phyloP scores from a whole-genome alignment of 2,888 invertebrate genomes.

The Microctonus aethiopoides region DNA sequence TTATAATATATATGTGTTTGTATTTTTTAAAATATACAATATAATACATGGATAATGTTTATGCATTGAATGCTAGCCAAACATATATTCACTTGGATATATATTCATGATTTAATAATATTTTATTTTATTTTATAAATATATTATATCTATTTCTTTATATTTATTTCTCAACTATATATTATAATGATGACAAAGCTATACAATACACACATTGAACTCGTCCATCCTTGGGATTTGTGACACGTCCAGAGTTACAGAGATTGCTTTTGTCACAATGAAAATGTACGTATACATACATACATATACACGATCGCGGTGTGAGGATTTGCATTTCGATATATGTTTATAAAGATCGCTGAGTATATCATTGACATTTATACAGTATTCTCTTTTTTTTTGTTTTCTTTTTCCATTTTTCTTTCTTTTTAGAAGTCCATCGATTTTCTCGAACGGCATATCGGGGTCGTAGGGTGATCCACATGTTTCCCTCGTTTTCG shows the following conservation, averaged over 20 bases:
- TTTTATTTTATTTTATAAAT: not conserved
- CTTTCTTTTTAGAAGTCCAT: constrained; percentile 5
- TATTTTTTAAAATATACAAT: too few species aligned
- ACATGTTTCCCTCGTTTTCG: constrained; percentile 1
- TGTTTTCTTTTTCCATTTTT: too few species aligned
- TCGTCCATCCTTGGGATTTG: constrained; percentile 3
- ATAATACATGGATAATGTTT: too few species aligned
- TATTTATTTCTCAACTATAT: not conserved
- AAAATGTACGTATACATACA: not conserved
- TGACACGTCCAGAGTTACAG: not conserved
- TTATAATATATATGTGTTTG: too few species aligned
- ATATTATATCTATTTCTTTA: too few species aligned
- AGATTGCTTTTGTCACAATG: not conserved
- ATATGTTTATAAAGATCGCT: not conserved
- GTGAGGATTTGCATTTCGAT: not conserved
- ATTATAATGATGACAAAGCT: not conserved
- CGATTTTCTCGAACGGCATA: constrained; percentile 12
- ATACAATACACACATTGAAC: not conserved
- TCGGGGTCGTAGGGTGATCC: constrained; percentile 11
- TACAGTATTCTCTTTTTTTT: not conserved
- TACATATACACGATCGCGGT: not conserved
- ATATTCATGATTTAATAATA: too few species aligned
- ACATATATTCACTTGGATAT: too few species aligned
- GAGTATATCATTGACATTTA: constrained; percentile 6
- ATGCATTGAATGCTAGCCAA: too few species aligned